Base-by-base conservation (phyloP, 2,888 invertebrate species). In the Morpho helenor region DNA sequence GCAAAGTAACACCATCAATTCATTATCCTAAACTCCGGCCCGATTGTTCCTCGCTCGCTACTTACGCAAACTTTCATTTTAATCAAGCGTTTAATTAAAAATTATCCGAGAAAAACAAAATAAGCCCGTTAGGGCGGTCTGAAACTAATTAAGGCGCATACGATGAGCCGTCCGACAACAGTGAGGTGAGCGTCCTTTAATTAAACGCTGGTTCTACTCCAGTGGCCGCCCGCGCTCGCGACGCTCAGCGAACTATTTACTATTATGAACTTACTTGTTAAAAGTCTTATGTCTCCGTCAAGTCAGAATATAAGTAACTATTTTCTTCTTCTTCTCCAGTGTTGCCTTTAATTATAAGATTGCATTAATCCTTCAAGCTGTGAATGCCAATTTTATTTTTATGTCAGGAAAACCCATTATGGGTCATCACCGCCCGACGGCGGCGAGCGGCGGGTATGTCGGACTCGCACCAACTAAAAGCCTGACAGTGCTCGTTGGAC, bases 51-150 rank as follows among this genome's bases (percentile, higher is more conserved):
- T 82, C 86, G 88, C 82, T 84, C 86, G 88, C 85, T 89, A 90
- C 90, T 90, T 90, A 89, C 85, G 87, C 88, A 88, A 90, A 90
- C 89, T 90, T 89, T 90, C 87, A 90, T 90, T 90, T 90, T 90
- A 89, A 90, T 90, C 90, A 90, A 89, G 88, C 90, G 87, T 90
- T 89, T 90, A 90, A 90, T 90, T 90, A 89, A 90, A 90, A 90
- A 90, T 90, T 90, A 89, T 88, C 88, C 85, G 87, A 87, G 88
- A 89, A 90, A 89, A 89, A 90, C 90, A 89, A 90, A 90, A 89
- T 89, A 89, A 89, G 89, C 84, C 87, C 81, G 88, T 87, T 87
- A 87, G 87, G 87, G 86, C 84, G 86, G 87, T 83, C 84, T 86
- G 87, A 82, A 79, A 87, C 86, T 89, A 90, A 90, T 89, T 88